phyloP scores from a whole-genome alignment of 92 coral and sea anemone species.

The Micromussa lordhowensis region DNA sequence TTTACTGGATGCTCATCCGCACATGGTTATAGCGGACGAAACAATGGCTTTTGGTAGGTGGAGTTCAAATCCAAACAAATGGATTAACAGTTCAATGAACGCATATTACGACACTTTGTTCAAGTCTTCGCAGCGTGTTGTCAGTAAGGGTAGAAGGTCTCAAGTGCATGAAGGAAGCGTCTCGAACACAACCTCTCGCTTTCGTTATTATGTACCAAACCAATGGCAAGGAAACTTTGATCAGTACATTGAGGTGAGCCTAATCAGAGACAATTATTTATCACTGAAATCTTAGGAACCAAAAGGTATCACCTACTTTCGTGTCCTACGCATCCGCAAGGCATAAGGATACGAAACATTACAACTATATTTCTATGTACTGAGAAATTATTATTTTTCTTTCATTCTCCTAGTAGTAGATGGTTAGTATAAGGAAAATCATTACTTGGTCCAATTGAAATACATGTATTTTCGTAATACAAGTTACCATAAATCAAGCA shows the following conservation, averaged over 20 bases:
- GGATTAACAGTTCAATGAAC: not conserved
- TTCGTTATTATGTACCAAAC: not conserved
- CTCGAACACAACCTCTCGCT: not conserved
- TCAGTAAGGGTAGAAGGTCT: not conserved
- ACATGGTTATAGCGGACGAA: not conserved
- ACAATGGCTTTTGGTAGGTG: not conserved
- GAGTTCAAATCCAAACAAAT: not conserved
- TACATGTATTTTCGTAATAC: too few species aligned
- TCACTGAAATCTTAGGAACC: not conserved
- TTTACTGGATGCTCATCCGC: not conserved
- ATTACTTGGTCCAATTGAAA: not conserved
- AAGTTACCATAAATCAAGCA: not conserved
- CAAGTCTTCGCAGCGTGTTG: not conserved
- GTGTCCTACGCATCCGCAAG: not conserved
- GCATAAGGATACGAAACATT: too few species aligned
- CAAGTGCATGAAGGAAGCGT: not conserved
- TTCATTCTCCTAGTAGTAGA: too few species aligned
- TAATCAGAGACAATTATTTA: not conserved
- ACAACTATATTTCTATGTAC: too few species aligned
- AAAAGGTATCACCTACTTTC: not conserved
- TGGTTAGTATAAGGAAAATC: not conserved
- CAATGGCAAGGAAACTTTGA: slow-evolving; percentile 34
- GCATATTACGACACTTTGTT: slow-evolving; percentile 2
- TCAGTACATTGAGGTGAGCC: slow-evolving; percentile 10
- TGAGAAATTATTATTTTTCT: too few species aligned